Evolutionary conservation across 2,888 invertebrate genomes (phyloP), one percentile per base, ranked within the genome.

Genomic region (Andrena trimmerana): DNA sequence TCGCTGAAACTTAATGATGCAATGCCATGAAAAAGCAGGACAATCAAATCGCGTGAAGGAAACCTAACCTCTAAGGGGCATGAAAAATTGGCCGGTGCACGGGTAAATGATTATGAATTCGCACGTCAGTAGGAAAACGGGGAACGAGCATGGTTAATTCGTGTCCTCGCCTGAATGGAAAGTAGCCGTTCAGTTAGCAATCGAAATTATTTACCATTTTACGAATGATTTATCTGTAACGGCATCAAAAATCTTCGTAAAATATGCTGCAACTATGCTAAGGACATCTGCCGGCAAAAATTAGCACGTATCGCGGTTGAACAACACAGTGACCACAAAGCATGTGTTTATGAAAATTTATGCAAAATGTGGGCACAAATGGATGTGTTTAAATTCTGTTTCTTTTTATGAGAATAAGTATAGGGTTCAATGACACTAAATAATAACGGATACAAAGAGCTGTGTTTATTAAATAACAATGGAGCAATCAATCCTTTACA

Each of bases 121-220:
- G 29, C 1, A n/a, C n/a, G 4, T 81, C 70, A 52, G 29, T 1
- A 42, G 57, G 20, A 29, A 29, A 73, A 68, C 33, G 50, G 13
- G 62, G 4, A 62, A 24, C 7, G 4, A 33, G 8, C 7, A 27
- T 3, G 4, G 36, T 24, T 54, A 50, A 60, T 29, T 59, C 8
- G 13, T 13, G 2, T 42, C 24, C 24, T 24, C 13, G 1, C 6
- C 0, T 52, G 0, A 63, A 31, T 10, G n/a, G 29, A 54, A 63
- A 2, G 13, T 59, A 29, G 69, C 73, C 81, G 79, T 89, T 89
- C 84, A 87, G 81, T 91, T 91, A 90, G 75, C 77, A 90, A 89
- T 85, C 42, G 33, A 59, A 59, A 78, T 88, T 90, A 91, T 90
- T 92, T 92, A 93, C 93, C 93, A 93, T 93, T 92, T 91, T 92